Base-by-base conservation (phyloP, 2,113 vertebrate species). In the Lepus americanus region DNA sequence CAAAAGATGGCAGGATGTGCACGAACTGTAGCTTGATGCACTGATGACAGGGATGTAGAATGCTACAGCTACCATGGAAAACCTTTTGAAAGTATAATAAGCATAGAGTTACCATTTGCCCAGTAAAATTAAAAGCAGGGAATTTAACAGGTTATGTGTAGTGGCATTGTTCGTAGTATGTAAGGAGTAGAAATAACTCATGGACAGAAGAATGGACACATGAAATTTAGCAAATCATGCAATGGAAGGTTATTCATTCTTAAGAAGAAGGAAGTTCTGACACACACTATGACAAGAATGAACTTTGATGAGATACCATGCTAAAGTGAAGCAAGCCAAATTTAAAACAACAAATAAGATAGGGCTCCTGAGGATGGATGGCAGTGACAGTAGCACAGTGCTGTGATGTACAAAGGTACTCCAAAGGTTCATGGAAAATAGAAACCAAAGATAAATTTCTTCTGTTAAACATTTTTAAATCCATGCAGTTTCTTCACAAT, bases 221-320 rank as follows among this genome's bases (percentile, higher is more conserved):
- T 10, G 73, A 53, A 81, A 79, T 53, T 4, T 89, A n/a, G 5
- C 29, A 29, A 1, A 82, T 59, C n/a, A 67, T 29, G 17, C 22
- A 84, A 39, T 63, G 36, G 22, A 76, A 88, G 44, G 76, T 33
- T 63, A 89, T 25, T 76, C 36, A 33, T 66, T 25, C 33, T 64
- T 76, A 27, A 77, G 92, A 95, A 90, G 39, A 44, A 89, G 11
- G n/a, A 64, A 82, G 74, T 88, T 79, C 69, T 91, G 92, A 85
- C 51, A 73, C 4, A 44, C 16, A 72, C 20, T 51, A 73, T 36
- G 90, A 88, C 51, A 74, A 25, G 11, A 39, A 67, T 77, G 59
- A 78, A 67, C n/a, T 25, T 61, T 59, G 49, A 94, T 44, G 44
- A 87, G 67, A 69, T 20, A 76, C n/a, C 55, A 14, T n/a, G 6